Conservation (phyloP, 2,888 invertebrate species). For the Andrena dorsata region DNA sequence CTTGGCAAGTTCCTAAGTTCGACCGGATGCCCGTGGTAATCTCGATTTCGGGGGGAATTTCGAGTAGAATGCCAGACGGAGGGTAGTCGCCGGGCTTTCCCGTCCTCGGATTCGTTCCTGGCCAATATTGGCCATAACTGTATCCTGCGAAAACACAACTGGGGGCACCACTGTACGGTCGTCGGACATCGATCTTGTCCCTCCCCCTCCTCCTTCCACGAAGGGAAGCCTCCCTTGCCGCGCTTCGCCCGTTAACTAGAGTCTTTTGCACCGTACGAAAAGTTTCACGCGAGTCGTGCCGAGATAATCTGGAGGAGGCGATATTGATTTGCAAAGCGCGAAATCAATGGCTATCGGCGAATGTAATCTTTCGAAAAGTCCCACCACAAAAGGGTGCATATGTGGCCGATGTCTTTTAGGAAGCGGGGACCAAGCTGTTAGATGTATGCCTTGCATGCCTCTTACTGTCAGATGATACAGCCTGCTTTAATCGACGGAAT, state of each 20-base stretch:
- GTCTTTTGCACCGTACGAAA: conserved; percentile 72
- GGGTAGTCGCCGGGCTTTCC: conserved; percentile 38
- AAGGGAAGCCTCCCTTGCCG: conserved; percentile 46
- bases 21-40: not conserved
- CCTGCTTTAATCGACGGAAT: not conserved
- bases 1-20: not conserved
- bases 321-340: conserved; percentile 70
- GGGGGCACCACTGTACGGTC: conserved; percentile 79
- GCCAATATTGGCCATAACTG: conserved; percentile 58
- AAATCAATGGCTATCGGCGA: conserved; percentile 67
- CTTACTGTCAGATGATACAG: not conserved
- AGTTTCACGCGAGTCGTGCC: conserved; percentile 73
- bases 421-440: not conserved
- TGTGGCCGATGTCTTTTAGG: not conserved
- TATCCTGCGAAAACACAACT: conserved; percentile 66
- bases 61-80: not conserved
- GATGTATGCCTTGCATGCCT: not conserved
- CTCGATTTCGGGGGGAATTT: not conserved
- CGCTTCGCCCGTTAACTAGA: conserved; percentile 28
- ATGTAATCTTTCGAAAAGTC: conserved; percentile 4
- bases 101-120: conserved; percentile 47
- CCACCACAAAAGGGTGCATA: not conserved
- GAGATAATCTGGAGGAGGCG: conserved; percentile 60
- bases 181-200: conserved; percentile 76
- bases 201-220: conserved; percentile 36